A percentile compares a stretch with the other conserved stretches of the same genome.
These are phyloP conservation scores for Thamnophis sirtalis DNA, from an alignment of 2,113 vertebrate genomes.

Conservation along the genomic window DNA sequence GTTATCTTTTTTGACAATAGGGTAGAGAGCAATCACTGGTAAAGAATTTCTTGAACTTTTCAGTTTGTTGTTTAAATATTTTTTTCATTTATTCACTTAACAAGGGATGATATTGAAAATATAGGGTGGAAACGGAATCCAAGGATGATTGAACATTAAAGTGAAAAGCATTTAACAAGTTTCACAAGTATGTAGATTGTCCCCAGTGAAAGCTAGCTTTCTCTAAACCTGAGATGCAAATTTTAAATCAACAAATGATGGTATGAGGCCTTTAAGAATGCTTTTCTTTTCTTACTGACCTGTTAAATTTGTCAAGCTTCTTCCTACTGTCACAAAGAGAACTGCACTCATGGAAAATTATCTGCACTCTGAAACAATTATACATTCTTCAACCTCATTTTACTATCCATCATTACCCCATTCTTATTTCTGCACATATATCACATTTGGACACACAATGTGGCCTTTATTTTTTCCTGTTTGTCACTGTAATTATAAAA, in stretches of 20 bases:
- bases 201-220: background rate
- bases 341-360: background rate
- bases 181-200: background rate
- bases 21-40: background rate
- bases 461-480: background rate
- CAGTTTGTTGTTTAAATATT: background rate
- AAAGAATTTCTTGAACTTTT: background rate
- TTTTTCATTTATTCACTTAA: background rate
- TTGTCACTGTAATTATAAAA: background rate
- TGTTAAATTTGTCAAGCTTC: background rate
- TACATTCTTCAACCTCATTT: background rate
- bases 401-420: background rate
- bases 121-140: background rate
- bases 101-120: background rate
- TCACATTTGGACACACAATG: background rate
- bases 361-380: background rate
- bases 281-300: background rate
- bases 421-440: background rate
- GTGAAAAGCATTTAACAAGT: background rate
- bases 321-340: background rate
- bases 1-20: background rate
- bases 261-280: background rate
- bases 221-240: background rate
- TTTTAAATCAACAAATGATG: background rate
- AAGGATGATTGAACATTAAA: background rate